Conservation (phyloP, 1,140 invertebrate species). For the Drosophila busckii region DNA sequence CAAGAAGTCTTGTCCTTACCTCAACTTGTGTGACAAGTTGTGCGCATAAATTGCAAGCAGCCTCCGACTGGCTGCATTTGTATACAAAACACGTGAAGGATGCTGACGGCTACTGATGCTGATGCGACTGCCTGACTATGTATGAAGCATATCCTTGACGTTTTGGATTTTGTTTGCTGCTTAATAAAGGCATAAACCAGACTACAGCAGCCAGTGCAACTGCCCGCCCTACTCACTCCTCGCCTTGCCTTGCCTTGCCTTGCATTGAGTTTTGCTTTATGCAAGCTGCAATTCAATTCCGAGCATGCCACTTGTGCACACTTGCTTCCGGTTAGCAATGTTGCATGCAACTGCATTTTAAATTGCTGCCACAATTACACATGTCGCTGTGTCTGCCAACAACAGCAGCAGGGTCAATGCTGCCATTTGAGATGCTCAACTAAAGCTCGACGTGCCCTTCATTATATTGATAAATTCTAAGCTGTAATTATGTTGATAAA, state of each 20-base stretch:
- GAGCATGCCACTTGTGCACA: conserved; percentile 43
- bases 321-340: conserved; percentile 63
- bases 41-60: conserved; percentile 73
- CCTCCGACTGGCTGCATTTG: conserved; percentile 52
- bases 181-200: conserved; percentile 70
- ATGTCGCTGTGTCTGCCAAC: conserved; percentile 49
- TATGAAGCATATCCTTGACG: conserved; percentile 67
- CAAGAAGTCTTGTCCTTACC: conserved; percentile 16
- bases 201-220: conserved; percentile 32
- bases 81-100: conserved; percentile 73
- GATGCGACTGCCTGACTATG: conserved; percentile 57
- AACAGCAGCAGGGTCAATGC: conserved; percentile 71
- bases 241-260: neutral
- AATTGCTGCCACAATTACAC: conserved; percentile 74
- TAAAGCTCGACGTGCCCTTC: too few relatives aligned
- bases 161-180: conserved; percentile 73
- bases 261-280: neutral
- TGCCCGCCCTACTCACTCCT: neutral
- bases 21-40: conserved; percentile 60
- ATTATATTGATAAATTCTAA: too few relatives aligned
- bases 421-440: conserved; percentile 28
- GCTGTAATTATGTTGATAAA: too few relatives aligned
- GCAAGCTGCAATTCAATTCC: conserved; percentile 18
- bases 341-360: conserved; percentile 57
- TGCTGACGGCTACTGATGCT: conserved; percentile 48